Evolutionary conservation across 1,140 invertebrate genomes (phyloP).

Genomic region (Drosophila albomicans): DNA sequence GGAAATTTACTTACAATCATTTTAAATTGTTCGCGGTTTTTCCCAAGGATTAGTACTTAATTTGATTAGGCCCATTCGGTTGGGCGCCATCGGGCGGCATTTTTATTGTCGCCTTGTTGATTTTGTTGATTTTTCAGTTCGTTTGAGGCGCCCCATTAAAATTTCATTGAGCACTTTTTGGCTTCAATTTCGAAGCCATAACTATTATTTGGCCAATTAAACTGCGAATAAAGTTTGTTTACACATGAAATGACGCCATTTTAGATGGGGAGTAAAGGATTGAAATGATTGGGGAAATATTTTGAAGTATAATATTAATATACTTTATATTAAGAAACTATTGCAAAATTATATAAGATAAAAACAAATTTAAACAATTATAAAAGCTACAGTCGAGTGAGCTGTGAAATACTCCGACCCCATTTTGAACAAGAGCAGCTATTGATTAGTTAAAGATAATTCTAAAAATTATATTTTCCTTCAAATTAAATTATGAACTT

Average conservation of each 20-base stretch:
- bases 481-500: background rate
- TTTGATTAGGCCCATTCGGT: slow-evolving; percentile 75
- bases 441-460: too few species aligned
- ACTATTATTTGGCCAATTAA: slow-evolving; percentile 64
- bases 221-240: slow-evolving; percentile 15
- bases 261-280: slow-evolving; percentile 17
- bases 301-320: too few species aligned
- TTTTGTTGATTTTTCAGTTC: slow-evolving; percentile 65
- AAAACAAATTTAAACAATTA: too few species aligned
- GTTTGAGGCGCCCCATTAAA: slow-evolving; percentile 58
- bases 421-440: too few species aligned
- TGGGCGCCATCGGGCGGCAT: slow-evolving; percentile 37
- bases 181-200: slow-evolving; percentile 36
- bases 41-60: slow-evolving; percentile 81
- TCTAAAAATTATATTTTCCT: too few species aligned
- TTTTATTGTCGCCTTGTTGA: slow-evolving; percentile 67
- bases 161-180: slow-evolving; percentile 51
- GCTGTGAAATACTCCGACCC: too few species aligned
- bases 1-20: slow-evolving; percentile 83
- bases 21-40: slow-evolving; percentile 82
- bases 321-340: too few species aligned
- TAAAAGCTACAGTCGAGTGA: too few species aligned
- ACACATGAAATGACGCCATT: slow-evolving; percentile 5
- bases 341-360: too few species aligned
- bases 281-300: too few species aligned